These are phyloP conservation scores for Megaceryle alcyon DNA, from an alignment of 2,797 vertebrate species.

Conservation along the genomic window DNA sequence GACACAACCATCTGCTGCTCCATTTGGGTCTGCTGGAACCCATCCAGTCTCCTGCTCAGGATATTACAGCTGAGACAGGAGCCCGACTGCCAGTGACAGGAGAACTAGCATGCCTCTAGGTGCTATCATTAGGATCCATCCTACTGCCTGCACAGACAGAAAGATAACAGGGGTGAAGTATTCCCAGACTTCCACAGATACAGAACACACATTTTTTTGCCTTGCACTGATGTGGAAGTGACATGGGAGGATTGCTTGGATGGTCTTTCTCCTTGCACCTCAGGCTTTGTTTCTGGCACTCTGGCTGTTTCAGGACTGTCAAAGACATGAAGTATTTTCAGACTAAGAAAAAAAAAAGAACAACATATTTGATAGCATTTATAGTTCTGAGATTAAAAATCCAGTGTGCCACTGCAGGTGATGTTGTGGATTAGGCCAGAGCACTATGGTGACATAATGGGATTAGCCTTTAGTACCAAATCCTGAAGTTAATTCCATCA, in stretches of 20 bases:
- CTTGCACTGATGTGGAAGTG: not conserved
- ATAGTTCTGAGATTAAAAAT: constrained; percentile 30
- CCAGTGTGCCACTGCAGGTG: not conserved
- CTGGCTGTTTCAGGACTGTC: not conserved
- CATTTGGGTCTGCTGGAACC: constrained; percentile 58
- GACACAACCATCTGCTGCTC: constrained; percentile 68
- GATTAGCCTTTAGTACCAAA: constrained; percentile 42
- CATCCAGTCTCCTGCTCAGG: not conserved
- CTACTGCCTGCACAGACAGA: not conserved
- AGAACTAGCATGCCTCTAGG: not conserved
- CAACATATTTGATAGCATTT: constrained; percentile 2
- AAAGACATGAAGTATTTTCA: not conserved
- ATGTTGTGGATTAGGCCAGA: constrained; percentile 20
- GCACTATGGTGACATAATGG: constrained; percentile 17
- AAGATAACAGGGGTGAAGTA: not conserved
- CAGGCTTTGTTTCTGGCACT: not conserved
- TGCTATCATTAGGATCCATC: not conserved
- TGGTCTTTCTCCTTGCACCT: not conserved
- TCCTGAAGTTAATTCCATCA: constrained; percentile 41
- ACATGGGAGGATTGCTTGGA: not conserved
- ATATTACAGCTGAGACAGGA: constrained; percentile 28
- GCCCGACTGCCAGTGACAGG: not conserved
- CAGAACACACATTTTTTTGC: not conserved
- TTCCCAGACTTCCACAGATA: not conserved
- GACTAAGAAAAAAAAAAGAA: not conserved